phyloP scores from a whole-genome alignment of 2,888 invertebrate genomes.

The Eutolmus rufibarbis region DNA sequence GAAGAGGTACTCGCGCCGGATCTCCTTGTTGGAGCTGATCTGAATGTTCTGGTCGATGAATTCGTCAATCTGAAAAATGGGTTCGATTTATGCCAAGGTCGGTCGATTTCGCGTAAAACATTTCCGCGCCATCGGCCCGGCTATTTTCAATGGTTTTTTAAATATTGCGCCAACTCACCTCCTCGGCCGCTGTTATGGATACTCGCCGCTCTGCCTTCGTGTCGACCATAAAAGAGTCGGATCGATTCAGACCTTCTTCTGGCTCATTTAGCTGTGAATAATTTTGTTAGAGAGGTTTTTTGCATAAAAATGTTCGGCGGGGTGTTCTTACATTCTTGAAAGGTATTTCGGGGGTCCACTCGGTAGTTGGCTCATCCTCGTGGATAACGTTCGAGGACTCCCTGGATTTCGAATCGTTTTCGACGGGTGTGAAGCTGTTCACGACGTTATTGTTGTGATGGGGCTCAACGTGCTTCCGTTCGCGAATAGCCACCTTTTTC shows the following conservation, averaged over 20 bases:
- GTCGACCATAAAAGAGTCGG: slow-evolving; percentile 58
- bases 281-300: slow-evolving; percentile 12
- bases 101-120: not conserved
- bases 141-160: slow-evolving; percentile 27
- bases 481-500: slow-evolving; percentile 22
- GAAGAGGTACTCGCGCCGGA: slow-evolving; percentile 86
- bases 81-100: not conserved
- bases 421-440: not conserved
- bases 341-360: slow-evolving; percentile 92
- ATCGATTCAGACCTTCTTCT: slow-evolving; percentile 57
- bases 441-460: slow-evolving; percentile 41
- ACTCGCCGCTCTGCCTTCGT: slow-evolving; percentile 55
- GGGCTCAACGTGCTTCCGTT: slow-evolving; percentile 29
- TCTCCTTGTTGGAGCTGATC: slow-evolving; percentile 87
- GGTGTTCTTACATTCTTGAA: slow-evolving; percentile 78
- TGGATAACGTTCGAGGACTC: slow-evolving; percentile 66
- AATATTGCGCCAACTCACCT: slow-evolving; percentile 52
- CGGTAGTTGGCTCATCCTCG: slow-evolving; percentile 80
- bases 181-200: slow-evolving; percentile 60
- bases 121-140: slow-evolving; percentile 11
- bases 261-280: slow-evolving; percentile 58
- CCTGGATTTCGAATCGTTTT: slow-evolving; percentile 17
- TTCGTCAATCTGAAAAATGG: slow-evolving; percentile 71
- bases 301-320: not conserved
- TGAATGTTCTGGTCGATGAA: slow-evolving; percentile 86